phyloP scores from a whole-genome alignment of 2,888 invertebrate species.

The Drosophila kuntzei region DNA sequence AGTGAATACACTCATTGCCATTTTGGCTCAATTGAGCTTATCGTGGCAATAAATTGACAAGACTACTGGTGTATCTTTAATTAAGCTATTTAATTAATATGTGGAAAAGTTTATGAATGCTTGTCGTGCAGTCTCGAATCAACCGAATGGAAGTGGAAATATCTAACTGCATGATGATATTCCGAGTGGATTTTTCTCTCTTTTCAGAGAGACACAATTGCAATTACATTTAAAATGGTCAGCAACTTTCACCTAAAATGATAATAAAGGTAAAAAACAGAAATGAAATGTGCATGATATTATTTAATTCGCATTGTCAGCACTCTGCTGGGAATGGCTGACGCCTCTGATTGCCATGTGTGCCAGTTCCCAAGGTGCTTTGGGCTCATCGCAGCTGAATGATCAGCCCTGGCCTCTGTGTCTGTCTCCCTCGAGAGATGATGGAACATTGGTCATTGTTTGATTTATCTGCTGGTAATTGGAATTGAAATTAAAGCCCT shows the following conservation, averaged over 20 bases:
- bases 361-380: slow-evolving; percentile 58
- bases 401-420: slow-evolving; percentile 10
- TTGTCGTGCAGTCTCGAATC: slow-evolving; percentile 18
- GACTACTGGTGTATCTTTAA: slow-evolving; percentile 46
- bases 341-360: slow-evolving; percentile 58
- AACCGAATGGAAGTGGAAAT: slow-evolving; percentile 7
- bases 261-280: slow-evolving; percentile 4
- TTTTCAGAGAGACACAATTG: slow-evolving; percentile 12
- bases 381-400: slow-evolving; percentile 23
- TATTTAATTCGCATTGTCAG: slow-evolving; percentile 35
- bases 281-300: slow-evolving; percentile 18
- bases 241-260: slow-evolving; percentile 28
- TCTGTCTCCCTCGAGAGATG: slow-evolving; percentile 6
- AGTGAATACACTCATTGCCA: slow-evolving; percentile 21
- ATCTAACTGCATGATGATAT: not conserved
- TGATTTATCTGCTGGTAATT: slow-evolving; percentile 37
- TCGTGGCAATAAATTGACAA: slow-evolving; percentile 45
- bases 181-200: not conserved
- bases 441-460: slow-evolving; percentile 26
- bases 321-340: slow-evolving; percentile 35
- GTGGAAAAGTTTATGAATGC: slow-evolving; percentile 5
- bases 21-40: slow-evolving; percentile 39
- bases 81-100: slow-evolving; percentile 56
- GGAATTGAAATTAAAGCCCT: slow-evolving; percentile 28
- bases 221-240: slow-evolving; percentile 23